A percentile compares a stretch with the other conserved stretches of the same genome.
phyloP scores from a whole-genome alignment of 2,113 vertebrate species.

The Synodontis membranacea region DNA sequence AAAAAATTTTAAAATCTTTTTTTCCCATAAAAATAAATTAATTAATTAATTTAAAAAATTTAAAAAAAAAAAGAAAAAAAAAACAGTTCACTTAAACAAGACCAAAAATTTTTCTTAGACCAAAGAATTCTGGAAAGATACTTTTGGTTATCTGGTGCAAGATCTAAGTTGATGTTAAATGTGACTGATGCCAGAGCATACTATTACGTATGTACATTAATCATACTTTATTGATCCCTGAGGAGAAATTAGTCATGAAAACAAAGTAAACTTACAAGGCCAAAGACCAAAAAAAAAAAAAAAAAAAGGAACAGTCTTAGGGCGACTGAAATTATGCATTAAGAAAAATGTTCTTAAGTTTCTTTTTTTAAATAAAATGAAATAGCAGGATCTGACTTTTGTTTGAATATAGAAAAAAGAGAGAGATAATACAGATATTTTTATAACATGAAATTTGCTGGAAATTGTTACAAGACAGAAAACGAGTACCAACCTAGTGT shows the following conservation, averaged over 20 bases:
- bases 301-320: background rate
- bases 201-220: no score
- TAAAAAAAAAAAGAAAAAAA: background rate
- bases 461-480: background rate
- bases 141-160: no score
- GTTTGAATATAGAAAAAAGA: background rate
- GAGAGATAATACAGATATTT: background rate
- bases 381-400: background rate
- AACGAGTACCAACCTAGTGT: constrained; percentile 74
- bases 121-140: background rate
- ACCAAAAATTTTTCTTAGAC: background rate
- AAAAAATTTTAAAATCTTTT: no score
- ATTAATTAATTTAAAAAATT: no score
- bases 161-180: no score
- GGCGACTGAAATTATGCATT: background rate
- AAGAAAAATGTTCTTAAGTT: background rate
- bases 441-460: background rate
- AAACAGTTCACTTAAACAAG: background rate
- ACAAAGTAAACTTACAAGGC: background rate
- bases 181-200: no score
- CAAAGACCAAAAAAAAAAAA: background rate
- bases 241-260: no score
- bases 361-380: background rate
- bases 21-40: no score
- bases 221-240: no score